Percentiles rank a stretch among this genome's conserved stretches.
Conservation (phyloP, 92 coral and sea anemone species). For the Porites evermanni region DNA sequence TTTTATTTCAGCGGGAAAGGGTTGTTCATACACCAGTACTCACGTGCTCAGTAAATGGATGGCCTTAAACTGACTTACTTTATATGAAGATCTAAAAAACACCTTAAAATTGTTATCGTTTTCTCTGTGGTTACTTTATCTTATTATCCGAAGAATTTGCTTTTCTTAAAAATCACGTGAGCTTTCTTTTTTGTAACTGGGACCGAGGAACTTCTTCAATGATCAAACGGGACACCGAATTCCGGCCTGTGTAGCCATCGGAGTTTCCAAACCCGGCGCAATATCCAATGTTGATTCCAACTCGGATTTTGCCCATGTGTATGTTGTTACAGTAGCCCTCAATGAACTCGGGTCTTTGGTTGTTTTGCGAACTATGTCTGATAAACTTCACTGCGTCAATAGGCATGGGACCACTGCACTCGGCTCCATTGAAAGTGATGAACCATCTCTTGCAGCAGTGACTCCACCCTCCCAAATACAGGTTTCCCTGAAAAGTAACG, state of each 20-base stretch:
- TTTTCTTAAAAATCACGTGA: background rate
- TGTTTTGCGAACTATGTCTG: too few relatives aligned
- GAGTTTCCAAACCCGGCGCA: slow-evolving; percentile 14
- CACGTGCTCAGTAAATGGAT: too few relatives aligned
- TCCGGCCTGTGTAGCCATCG: slow-evolving; percentile 42
- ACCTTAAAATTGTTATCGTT: too few relatives aligned
- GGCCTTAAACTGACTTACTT: too few relatives aligned
- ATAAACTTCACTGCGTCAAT: slow-evolving; percentile 18
- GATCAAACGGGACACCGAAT: slow-evolving; percentile 55
- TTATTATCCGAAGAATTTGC: too few relatives aligned
- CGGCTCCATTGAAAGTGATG: slow-evolving; percentile 55
- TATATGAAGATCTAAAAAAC: too few relatives aligned
- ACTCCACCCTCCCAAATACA: background rate
- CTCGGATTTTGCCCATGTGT: slow-evolving; percentile 43
- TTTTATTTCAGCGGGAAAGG: too few relatives aligned
- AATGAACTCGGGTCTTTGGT: slow-evolving; percentile 25
- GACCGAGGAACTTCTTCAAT: slow-evolving; percentile 48
- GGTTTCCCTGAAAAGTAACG: slow-evolving; percentile 30
- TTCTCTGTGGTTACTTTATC: too few relatives aligned
- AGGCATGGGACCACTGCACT: slow-evolving; percentile 42
- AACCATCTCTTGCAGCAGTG: slow-evolving; percentile 54
- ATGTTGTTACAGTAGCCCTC: slow-evolving; percentile 55
- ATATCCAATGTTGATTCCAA: slow-evolving; percentile 52
- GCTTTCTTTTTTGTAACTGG: background rate
- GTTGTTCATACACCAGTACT: too few relatives aligned